These are phyloP conservation scores for Podarcis muralis DNA, from an alignment of 2,113 vertebrate species.

Conservation along the genomic window DNA sequence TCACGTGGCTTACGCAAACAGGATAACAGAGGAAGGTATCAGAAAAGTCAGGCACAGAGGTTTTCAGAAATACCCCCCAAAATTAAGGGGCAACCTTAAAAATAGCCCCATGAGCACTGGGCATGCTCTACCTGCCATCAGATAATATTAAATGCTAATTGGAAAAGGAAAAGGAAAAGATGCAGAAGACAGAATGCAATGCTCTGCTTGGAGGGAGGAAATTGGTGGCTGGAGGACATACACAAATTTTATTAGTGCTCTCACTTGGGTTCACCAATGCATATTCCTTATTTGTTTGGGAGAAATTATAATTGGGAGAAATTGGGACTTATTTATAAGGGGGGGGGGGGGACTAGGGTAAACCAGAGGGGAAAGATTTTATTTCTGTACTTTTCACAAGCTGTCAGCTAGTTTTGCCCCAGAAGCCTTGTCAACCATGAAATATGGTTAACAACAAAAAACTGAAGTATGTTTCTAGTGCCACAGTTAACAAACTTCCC, in stretches of 20 bases:
- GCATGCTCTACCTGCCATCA: background rate
- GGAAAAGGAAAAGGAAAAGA: background rate
- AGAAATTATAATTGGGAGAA: background rate
- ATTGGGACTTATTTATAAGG: background rate
- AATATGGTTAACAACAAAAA: background rate
- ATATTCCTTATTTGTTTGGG: background rate
- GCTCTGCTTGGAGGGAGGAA: background rate
- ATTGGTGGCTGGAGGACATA: background rate
- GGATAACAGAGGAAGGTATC: background rate
- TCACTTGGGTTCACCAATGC: background rate
- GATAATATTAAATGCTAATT: background rate
- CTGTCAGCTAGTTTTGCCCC: background rate
- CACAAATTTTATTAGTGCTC: background rate
- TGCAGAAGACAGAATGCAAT: background rate
- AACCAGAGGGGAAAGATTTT: background rate
- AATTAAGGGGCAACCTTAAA: background rate
- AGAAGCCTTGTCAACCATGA: background rate
- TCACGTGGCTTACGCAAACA: background rate
- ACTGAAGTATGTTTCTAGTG: background rate
- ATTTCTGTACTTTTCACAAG: background rate
- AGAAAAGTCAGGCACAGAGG: background rate
- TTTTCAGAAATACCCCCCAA: background rate
- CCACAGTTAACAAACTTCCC: background rate
- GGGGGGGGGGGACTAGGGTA: background rate
- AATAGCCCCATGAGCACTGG: background rate